Base-by-base conservation (phyloP, 1,140 invertebrate species). In the Drosophila repletoides region DNA sequence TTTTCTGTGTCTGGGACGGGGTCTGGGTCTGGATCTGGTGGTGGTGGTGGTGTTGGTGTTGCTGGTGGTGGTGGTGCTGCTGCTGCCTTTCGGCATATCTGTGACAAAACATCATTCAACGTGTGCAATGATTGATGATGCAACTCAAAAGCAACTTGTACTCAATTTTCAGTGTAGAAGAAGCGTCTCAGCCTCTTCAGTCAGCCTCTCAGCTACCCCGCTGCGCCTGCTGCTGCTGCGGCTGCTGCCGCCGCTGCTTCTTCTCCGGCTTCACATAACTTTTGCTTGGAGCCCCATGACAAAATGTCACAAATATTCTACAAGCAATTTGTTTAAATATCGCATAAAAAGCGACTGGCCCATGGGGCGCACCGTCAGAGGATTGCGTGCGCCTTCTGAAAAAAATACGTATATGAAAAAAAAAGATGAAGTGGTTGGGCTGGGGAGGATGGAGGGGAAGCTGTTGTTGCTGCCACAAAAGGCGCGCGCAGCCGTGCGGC, bases 301-400 rank as follows among this genome's bases (percentile, higher is more conserved):
- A 86, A 86, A 86, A 86, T 86, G 80, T 86, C 80, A 86, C 81
- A 86, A 86, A 86, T 86, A 86, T 86, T 86, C 80, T 86, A 86
- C 81, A 86, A 86, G 80, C 80, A 86, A 86, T 86, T 86, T 86
- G 80, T 86, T 86, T 87, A 86, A 87, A 86, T 86, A 87, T 86
- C 80, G 75, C 76, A 86, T 86, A 87, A 80, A 79, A 79, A 73
- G 15, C 34, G 22, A 36, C 2, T 59, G 43, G 33, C 40, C 45
- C 58, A 64, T 64, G 59, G 65, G 59, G 65, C 58, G 56, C 64
- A 61, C 9, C 17, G 61, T 48, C 40, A 12, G 55, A 41, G 34
- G 43, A 48, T 49, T 55, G 52, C 52, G 52, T 55, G 52, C 38
- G 38, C 22, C 22, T n/a, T n/a, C n/a, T n/a, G n/a, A 40, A 15